These are phyloP conservation scores for Chloropsis cyanopogon DNA, from an alignment of 2,113 vertebrate species.

Conservation along the genomic window DNA sequence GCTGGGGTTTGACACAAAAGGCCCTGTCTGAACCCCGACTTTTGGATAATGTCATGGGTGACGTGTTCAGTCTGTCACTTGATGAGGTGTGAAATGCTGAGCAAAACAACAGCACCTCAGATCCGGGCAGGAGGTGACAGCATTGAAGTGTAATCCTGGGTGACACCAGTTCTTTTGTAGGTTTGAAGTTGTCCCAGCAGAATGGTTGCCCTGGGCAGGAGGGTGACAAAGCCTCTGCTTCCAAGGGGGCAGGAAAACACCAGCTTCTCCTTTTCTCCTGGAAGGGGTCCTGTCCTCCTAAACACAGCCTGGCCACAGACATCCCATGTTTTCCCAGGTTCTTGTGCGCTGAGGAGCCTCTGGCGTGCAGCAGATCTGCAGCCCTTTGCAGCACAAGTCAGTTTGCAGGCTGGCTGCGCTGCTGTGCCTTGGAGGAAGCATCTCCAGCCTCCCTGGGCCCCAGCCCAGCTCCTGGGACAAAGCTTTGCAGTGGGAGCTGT, in stretches of 20 bases:
- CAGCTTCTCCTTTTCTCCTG: neutral
- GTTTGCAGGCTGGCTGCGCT: neutral
- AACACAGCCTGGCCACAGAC: neutral
- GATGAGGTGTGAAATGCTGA: neutral
- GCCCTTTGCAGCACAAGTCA: neutral
- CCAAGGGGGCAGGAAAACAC: neutral
- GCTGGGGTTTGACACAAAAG: neutral
- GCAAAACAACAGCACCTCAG: neutral
- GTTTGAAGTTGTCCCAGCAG: slow-evolving; percentile 50
- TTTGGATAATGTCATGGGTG: neutral
- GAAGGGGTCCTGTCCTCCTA: neutral
- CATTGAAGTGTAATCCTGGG: neutral
- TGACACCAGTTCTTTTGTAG: slow-evolving; percentile 22
- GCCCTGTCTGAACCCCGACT: neutral
- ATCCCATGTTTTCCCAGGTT: neutral
- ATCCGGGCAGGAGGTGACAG: neutral
- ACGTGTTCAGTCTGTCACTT: neutral
- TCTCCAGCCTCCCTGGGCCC: neutral
- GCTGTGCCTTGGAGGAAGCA: neutral
- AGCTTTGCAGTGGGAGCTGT: neutral
- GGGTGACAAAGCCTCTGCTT: slow-evolving; percentile 4
- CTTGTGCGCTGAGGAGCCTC: neutral
- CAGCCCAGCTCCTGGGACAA: neutral
- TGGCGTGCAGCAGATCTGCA: neutral
- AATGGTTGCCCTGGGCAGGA: neutral